Base-by-base conservation (phyloP, 1,140 invertebrate species). In the Ips nitidus region DNA sequence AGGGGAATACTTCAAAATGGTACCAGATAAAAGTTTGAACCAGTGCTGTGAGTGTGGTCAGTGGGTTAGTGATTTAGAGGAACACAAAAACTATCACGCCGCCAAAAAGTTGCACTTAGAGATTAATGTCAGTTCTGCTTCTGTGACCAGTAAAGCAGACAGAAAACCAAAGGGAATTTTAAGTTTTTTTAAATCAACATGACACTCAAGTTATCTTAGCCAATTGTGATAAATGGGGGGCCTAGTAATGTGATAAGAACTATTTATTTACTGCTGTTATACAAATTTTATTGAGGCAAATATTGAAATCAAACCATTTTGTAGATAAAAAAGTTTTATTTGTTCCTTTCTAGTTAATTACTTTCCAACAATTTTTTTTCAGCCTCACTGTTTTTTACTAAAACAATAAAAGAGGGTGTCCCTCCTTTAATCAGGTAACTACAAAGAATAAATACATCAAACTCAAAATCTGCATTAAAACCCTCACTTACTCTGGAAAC, bases 1-100 rank as follows among this genome's bases (percentile, higher is more conserved):
- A n/a, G 41, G 22, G 62, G 22, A 43, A 41, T 61, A 73, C 75
- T 53, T 80, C 76, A 58, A 82, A 82, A 70, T 50, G 4, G 59
- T 74, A 65, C 59, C 73, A 43, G 70, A 76, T 39, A 76, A 75
- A 41, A 81, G 69, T 45, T 41, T 74, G 4, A 80, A 86, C 74
- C 80, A 81, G 55, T 92, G 90, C 77, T 4, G 77, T 1, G 83
- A 90, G 74, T 92, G 90, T 76, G 82, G 85, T 66, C 85, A 86
- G 74, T 83, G 80, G 73, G 83, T 92, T 42, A 80, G 81, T 3
- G 87, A 87, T 68, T 84, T 87, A 75, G 67, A 78, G 7, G 86
- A 88, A 74, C 90, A 92, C 78, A 78, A 83, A 64, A 90, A 92
- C 80, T 91, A 86, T 79, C 90, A 92, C 76, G 80, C 88, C 68